Evolutionary conservation across 2,888 invertebrate species (phyloP), one percentile per base, ranked within the genome.

Genomic region (Anoncus sp.): DNA sequence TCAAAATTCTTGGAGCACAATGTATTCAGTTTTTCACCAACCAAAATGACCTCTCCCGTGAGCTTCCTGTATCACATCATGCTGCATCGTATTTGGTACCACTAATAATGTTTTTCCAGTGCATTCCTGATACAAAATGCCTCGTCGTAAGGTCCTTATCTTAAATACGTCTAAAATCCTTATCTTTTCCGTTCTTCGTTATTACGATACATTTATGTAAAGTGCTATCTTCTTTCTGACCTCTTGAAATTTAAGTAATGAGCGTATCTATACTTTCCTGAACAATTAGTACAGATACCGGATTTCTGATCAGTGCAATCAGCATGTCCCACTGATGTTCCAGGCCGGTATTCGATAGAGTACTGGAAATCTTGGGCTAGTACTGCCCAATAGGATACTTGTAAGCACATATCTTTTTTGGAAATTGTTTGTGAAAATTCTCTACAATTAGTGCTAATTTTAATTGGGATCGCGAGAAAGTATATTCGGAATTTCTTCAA

Each of bases 1-100:
- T 65, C 76, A 76, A 40, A 63, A 79, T 14, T 79, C 60, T 47
- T 24, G 40, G 27, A 18, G 45, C 4, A 76, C 5, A n/a, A 72
- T 3, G 12, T 62, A 20, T 40, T 69, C 69, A 2, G 75, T 87
- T 63, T 87, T 89, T 27, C 79, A 84, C 10, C 70, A 77, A 0
- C 80, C 81, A 81, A 90, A 90, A 82, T 90, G 90, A 31, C 90
- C 89, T 27, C 81, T 80, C 24, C 86, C 86, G 76, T 91, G 90
- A 0, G 82, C 81, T 20, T 76, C 84, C 43, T 79, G 81, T 3
- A 91, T 90, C 1, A 91, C 84, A 70, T 90, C 87, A 9, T 67
- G 73, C 73, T 89, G 85, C 87, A 92, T 87, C 9, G 20, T 20
- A 22, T 80, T 85, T 0, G 91, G 91, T 7, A 31, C 31, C 3